Conservation (phyloP, 2,888 invertebrate genomes). For the Agonum fuliginosum region DNA sequence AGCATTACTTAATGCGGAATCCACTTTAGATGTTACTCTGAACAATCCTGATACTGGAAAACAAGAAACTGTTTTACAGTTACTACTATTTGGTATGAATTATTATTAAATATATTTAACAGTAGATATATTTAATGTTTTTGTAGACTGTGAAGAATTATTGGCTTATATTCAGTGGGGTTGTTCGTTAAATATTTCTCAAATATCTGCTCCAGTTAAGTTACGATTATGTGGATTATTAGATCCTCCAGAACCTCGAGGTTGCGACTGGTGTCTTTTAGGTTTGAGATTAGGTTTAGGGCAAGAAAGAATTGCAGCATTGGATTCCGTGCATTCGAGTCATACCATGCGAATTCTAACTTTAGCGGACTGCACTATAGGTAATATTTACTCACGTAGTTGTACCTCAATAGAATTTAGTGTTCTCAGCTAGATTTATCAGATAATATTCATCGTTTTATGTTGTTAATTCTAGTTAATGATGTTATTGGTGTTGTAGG, state of each 20-base stretch:
- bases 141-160: conserved; percentile 68
- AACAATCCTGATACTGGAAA: conserved; percentile 73
- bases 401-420: background rate
- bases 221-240: conserved; percentile 80
- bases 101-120: background rate
- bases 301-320: conserved; percentile 71
- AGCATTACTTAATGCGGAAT: conserved; percentile 71
- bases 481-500: conserved; percentile 69
- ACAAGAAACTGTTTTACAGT: conserved; percentile 75
- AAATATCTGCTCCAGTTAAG: conserved; percentile 77
- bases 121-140: conserved; percentile 11
- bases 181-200: conserved; percentile 77
- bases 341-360: conserved; percentile 70
- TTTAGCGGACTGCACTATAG: conserved; percentile 71
- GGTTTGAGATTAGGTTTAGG: conserved; percentile 79
- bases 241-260: conserved; percentile 83
- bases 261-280: conserved; percentile 86
- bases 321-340: conserved; percentile 71
- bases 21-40: conserved; percentile 71
- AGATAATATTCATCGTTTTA: background rate
- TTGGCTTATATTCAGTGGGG: conserved; percentile 72
- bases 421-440: background rate
- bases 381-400: conserved; percentile 64
- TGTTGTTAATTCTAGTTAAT: conserved; percentile 31
- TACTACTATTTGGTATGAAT: conserved; percentile 76